A percentile compares a stretch with the other conserved stretches of the same genome.
phyloP scores from a whole-genome alignment of 2,113 vertebrate species.

The Spheniscus mendiculus region DNA sequence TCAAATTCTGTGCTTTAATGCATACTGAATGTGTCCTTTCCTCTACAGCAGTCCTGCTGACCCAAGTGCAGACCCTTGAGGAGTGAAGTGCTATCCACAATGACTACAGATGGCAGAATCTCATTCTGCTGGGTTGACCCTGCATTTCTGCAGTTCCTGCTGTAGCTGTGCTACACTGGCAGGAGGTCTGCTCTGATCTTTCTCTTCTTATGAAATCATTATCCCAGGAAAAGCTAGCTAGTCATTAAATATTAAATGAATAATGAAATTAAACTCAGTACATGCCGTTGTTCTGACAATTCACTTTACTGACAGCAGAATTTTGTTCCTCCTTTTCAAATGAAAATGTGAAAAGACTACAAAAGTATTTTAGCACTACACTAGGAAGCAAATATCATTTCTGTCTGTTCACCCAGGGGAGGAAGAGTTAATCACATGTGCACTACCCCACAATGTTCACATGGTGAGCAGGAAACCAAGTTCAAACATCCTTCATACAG shows the following conservation, averaged over 20 bases:
- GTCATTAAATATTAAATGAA: conserved; percentile 54
- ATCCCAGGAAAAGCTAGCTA: conserved; percentile 34
- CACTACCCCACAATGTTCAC: background rate
- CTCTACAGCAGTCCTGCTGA: background rate
- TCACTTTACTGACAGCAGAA: conserved; percentile 15
- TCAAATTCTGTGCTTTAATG: background rate
- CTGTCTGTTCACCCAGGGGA: background rate
- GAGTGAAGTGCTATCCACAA: background rate
- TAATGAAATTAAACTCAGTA: conserved; percentile 52
- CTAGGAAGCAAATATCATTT: background rate
- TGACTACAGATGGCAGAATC: background rate
- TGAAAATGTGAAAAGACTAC: background rate
- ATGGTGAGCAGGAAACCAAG: background rate
- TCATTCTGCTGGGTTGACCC: background rate
- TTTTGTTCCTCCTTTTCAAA: conserved; percentile 10
- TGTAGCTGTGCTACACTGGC: conserved; percentile 2
- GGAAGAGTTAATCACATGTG: background rate
- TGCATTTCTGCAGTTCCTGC: background rate
- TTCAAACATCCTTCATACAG: background rate
- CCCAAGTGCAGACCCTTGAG: background rate
- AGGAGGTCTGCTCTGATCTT: conserved; percentile 54
- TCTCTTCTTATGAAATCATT: conserved; percentile 23
- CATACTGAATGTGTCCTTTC: background rate
- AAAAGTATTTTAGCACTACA: background rate
- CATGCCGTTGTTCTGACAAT: conserved; percentile 20